These are phyloP conservation scores for Oreochromis spilurus DNA, from an alignment of 2,113 vertebrate species.

Conservation along the genomic window DNA sequence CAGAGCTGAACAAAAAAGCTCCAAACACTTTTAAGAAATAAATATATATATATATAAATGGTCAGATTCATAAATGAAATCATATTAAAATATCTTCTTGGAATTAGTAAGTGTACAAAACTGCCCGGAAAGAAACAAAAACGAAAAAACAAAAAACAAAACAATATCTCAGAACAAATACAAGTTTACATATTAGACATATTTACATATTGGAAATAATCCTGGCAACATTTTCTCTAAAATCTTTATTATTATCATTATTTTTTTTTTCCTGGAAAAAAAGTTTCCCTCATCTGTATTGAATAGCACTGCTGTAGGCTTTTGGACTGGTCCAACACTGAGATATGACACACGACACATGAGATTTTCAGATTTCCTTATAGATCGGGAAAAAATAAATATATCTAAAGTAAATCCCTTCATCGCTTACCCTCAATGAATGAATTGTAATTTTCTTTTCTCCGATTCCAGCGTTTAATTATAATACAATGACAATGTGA, in stretches of 20 bases:
- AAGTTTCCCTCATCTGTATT: constrained; percentile 56
- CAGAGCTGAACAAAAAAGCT: constrained; percentile 82
- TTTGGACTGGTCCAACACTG: constrained; percentile 63
- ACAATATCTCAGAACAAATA: constrained; percentile 79
- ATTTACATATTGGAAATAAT: constrained; percentile 87
- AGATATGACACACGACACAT: constrained; percentile 68
- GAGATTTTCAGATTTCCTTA: constrained; percentile 61
- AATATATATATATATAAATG: constrained; percentile 90
- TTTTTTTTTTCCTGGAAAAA: constrained; percentile 57
- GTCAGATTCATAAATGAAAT: constrained; percentile 89
- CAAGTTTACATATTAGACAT: constrained; percentile 94
- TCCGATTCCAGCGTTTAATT: constrained; percentile 46
- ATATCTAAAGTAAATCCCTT: constrained; percentile 63
- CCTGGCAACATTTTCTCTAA: constrained; percentile 79
- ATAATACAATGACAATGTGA: constrained; percentile 51
- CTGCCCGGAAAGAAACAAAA: constrained; percentile 82
- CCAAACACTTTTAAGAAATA: constrained; percentile 92
- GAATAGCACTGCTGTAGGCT: constrained; percentile 61
- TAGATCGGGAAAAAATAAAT: constrained; percentile 60
- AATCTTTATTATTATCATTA: constrained; percentile 66
- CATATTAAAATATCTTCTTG: constrained; percentile 95
- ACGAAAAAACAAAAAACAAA: constrained; percentile 59
- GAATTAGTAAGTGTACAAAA: constrained; percentile 91
- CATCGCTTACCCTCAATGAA: constrained; percentile 23
- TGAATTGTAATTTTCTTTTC: constrained; percentile 25